These are phyloP conservation scores for Tinamus major DNA, from an alignment of 2,797 vertebrate genomes.

Conservation along the genomic window DNA sequence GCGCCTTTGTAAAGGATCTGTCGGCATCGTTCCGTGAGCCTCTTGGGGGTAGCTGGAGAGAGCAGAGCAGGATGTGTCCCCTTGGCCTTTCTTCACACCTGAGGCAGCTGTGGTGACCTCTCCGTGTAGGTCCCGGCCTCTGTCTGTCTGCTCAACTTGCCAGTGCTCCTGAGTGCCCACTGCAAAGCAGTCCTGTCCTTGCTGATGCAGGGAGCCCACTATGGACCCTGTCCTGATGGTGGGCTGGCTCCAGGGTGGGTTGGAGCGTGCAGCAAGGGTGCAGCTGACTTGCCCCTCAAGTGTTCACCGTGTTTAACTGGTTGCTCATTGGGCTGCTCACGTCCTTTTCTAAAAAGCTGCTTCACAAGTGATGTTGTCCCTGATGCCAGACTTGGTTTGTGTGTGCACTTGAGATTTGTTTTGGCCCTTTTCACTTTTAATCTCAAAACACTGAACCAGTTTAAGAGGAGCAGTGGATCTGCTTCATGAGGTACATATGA, in stretches of 20 bases:
- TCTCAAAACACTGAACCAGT: not conserved
- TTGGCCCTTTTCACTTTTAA: not conserved
- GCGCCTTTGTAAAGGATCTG: not conserved
- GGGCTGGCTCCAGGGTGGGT: not conserved
- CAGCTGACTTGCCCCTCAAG: not conserved
- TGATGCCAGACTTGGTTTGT: not conserved
- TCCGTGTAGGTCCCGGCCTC: not conserved
- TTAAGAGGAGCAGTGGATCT: not conserved
- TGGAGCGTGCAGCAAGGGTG: not conserved
- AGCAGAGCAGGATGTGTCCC: not conserved
- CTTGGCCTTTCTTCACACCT: not conserved
- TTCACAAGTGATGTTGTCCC: not conserved
- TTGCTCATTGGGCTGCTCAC: no score
- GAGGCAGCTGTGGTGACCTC: not conserved
- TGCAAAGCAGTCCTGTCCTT: not conserved
- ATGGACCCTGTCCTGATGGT: not conserved
- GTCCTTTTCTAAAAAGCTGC: not conserved
- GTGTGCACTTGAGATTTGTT: not conserved
- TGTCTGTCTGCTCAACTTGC: not conserved
- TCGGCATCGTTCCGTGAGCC: not conserved
- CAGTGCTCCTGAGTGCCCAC: not conserved
- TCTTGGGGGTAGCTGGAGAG: not conserved
- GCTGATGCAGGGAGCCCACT: not conserved
- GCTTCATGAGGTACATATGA: not conserved
- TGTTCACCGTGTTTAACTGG: not conserved